Percentiles rank a stretch among this genome's conserved stretches.
These are phyloP conservation scores for Trematomus loennbergii DNA, from an alignment of 2,113 vertebrate species.

Conservation along the genomic window DNA sequence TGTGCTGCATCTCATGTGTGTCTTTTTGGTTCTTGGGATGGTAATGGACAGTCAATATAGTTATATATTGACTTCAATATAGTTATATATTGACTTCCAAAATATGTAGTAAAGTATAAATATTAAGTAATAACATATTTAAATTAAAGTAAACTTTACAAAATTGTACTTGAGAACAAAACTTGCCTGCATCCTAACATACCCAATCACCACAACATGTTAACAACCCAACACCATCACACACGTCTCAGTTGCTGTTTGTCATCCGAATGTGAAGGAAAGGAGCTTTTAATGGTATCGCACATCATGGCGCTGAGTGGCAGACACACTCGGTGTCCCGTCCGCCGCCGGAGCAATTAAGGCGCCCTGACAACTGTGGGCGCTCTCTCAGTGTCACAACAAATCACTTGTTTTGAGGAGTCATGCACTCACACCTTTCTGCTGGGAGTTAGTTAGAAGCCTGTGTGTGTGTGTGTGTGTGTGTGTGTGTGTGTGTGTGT, in stretches of 20 bases:
- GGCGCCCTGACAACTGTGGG: constrained; percentile 73
- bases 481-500: not conserved
- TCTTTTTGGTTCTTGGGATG: too few relatives aligned
- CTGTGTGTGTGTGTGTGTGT: not conserved
- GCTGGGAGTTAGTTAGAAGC: constrained; percentile 71
- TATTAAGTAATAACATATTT: too few relatives aligned
- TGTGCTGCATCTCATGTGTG: too few relatives aligned
- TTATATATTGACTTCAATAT: too few relatives aligned
- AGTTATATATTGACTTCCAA: too few relatives aligned
- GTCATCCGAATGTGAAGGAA: constrained; percentile 93
- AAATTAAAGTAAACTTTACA: too few relatives aligned
- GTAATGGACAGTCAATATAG: too few relatives aligned
- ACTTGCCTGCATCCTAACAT: constrained; percentile 4
- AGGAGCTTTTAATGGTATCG: constrained; percentile 92
- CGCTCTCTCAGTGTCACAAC: constrained; percentile 81
- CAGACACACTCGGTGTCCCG: constrained; percentile 85
- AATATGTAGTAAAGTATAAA: too few relatives aligned
- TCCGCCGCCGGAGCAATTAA: constrained; percentile 83
- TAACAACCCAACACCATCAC: constrained; percentile 93
- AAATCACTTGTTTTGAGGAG: constrained; percentile 81
- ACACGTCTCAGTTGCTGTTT: constrained; percentile 93
- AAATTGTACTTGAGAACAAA: too few relatives aligned
- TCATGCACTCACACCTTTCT: constrained; percentile 75
- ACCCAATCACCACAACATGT: constrained; percentile 86
- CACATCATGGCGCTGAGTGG: constrained; percentile 88